These are phyloP conservation scores for Euclidia mi DNA, from an alignment of 2,888 invertebrate species.

Conservation along the genomic window DNA sequence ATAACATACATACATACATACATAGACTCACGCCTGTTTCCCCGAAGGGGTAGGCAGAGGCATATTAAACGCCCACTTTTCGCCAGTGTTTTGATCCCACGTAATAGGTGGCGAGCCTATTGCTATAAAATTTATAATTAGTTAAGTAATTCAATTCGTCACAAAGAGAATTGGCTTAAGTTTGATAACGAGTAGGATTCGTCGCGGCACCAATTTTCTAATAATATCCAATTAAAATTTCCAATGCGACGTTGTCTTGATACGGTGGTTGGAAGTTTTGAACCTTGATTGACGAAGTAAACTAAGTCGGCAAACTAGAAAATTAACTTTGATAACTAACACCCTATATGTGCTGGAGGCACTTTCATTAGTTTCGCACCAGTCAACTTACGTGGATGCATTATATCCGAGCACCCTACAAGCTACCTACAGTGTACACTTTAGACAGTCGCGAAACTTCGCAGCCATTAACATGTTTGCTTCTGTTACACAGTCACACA, in stretches of 20 bases:
- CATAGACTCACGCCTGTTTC: no score
- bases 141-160: slow-evolving; percentile 67
- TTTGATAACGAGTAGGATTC: slow-evolving; percentile 62
- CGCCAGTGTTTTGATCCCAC: no score
- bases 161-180: slow-evolving; percentile 66
- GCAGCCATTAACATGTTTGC: no score
- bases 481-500: no score
- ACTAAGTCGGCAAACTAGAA: slow-evolving; percentile 77
- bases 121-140: slow-evolving; percentile 68
- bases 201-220: slow-evolving; percentile 44
- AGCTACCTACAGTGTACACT: neutral
- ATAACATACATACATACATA: no score
- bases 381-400: slow-evolving; percentile 28
- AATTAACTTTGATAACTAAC: slow-evolving; percentile 82
- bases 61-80: no score
- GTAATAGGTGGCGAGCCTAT: no score
- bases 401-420: slow-evolving; percentile 23
- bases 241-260: slow-evolving; percentile 52
- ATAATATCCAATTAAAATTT: slow-evolving; percentile 55
- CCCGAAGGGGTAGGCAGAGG: no score
- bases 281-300: slow-evolving; percentile 77
- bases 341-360: slow-evolving; percentile 59
- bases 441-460: no score
- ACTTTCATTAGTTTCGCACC: slow-evolving; percentile 66
- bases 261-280: slow-evolving; percentile 61